Base-by-base conservation (phyloP, 2,113 vertebrate genomes). In the human region DNA sequence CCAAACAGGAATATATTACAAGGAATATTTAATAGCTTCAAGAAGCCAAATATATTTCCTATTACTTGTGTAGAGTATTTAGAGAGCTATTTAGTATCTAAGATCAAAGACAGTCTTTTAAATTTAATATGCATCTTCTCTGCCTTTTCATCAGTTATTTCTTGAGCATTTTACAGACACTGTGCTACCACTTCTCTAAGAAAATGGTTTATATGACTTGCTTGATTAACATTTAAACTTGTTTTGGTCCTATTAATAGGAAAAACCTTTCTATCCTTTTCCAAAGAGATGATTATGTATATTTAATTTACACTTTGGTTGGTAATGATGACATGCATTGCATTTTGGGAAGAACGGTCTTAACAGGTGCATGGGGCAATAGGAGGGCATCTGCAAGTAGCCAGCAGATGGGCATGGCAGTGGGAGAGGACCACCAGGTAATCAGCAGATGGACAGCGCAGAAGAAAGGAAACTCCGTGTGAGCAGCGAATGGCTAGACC, bases 391-490 rank as follows among this genome's bases (percentile, higher is more conserved):
- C 40, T 64, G n/a, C 0, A 20, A 93, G 72, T 8, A 18, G 87
- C 73, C 92, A 97, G 86, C 98, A 98, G 98, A 98, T 98, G 98
- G 98, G 22, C 55, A 90, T 23, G 78, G 57, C 17, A 0, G 82
- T 75, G 64, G 96, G 97, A 93, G 86, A 97, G 64, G 25, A 92
- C 55, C 72, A 80, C 81, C 92, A 93, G 95, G 97, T 64, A 45
- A 55, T 2, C 6, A 50, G 66, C 91, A 97, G 90, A 90, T 10
- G 66, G 92, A 85, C 92, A 97, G 73, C 85, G 23, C 68, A 43
- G 0, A 89, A 90, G 75, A 88, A 97, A 84, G 70, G 40, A 70
- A 97, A 86, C 81, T 80, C 50, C 8, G 66, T 3, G 40, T 18
- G 59, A 97, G 4, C 88, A 97, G 40, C 84, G 80, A 94, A 89